Base-by-base conservation (phyloP, 2,888 invertebrate genomes). In the Leptinotarsa juncta region DNA sequence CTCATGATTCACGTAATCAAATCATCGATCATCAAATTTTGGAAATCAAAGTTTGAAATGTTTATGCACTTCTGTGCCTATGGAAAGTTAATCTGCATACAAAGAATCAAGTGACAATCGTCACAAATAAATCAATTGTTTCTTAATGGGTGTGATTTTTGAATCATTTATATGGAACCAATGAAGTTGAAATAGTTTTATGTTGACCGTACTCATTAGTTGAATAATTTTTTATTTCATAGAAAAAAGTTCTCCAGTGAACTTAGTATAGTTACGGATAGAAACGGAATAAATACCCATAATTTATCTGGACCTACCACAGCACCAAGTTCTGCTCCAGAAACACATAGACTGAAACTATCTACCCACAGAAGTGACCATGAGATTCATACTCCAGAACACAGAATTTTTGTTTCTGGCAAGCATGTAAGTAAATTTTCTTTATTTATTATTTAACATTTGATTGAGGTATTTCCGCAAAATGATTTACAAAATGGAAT, bases 331-430 rank as follows among this genome's bases (percentile, higher is more conserved):
- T 85, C 86, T 2, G 84, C 84, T 7, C 85, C 86, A 0, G 87
- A 87, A 78, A 78, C 82, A 5, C 80, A 81, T 15, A 83, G 85
- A 75, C 77, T 86, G 23, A 83, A 87, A 42, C 82, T 91, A 67
- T 89, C 91, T 1, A 89, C 89, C 1, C 91, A 92, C 84, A 86
- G 91, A 75, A 91, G 91, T 81, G 92, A 92, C 83, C 89, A 91
- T 82, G 92, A 92, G 84, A 92, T 92, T 62, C 92, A 92, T 83
- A 91, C 91, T 0, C 90, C 91, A 0, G 91, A 92, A 80, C 90
- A 90, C 81, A 89, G 91, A 76, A 90, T 89, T 74, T 86, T 86
- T 75, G 74, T 75, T 14, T 72, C 79, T 3, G 81, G 78, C 60
- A 77, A 81, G 75, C 81, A 78, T 67, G 82, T 83, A 62, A 77